Percentiles rank a stretch among this genome's conserved stretches.
Evolutionary conservation across 2,113 vertebrate species (phyloP).

Genomic region (Alosa alosa): DNA sequence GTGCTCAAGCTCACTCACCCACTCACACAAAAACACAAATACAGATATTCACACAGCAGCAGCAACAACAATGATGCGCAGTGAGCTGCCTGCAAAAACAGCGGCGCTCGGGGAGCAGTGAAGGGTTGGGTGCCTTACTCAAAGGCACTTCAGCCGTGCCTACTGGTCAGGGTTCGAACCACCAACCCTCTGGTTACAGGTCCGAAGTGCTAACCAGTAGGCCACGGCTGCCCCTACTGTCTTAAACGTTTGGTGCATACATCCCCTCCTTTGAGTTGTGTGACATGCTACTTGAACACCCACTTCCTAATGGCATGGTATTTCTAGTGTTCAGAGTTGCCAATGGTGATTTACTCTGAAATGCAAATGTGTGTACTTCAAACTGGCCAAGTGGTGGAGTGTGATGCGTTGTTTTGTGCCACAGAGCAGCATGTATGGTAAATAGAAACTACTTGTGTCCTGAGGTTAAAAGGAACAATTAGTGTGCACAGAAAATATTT

Average conservation of each 20-base stretch:
- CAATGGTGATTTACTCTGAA: background rate
- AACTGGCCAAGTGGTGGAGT: background rate
- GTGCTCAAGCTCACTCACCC: background rate
- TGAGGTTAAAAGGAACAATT: background rate
- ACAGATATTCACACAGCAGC: background rate
- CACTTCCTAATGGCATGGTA: background rate
- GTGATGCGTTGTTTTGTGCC: background rate
- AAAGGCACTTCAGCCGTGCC: too few relatives aligned
- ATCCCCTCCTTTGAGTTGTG: background rate
- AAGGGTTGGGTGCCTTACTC: too few relatives aligned
- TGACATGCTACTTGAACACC: background rate
- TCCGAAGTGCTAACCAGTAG: too few relatives aligned
- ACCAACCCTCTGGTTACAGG: too few relatives aligned
- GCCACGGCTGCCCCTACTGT: too few relatives aligned
- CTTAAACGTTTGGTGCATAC: background rate
- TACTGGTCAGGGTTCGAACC: too few relatives aligned
- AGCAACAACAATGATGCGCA: background rate
- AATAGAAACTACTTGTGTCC: background rate
- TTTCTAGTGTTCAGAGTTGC: background rate
- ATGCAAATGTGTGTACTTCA: background rate
- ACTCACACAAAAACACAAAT: background rate
- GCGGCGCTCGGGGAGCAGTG: too few relatives aligned
- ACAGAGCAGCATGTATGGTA: background rate
- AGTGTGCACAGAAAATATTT: background rate
- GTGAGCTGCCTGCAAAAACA: too few relatives aligned